phyloP scores from a whole-genome alignment of 1,140 invertebrate genomes.

The Drosophila murphyi region DNA sequence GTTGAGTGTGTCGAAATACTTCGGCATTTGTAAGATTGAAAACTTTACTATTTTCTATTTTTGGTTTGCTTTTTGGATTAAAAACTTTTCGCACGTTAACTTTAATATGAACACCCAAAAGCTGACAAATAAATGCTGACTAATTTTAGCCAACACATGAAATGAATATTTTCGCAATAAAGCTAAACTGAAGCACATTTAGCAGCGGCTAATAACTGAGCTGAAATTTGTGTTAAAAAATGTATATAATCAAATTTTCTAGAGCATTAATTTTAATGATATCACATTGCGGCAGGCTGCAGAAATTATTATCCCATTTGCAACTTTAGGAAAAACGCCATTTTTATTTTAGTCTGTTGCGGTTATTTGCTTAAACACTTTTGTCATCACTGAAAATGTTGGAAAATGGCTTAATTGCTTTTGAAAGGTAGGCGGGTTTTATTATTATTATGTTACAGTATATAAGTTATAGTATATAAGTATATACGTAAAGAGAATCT shows the following conservation, averaged over 20 bases:
- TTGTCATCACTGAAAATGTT: background rate
- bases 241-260: conserved; percentile 72
- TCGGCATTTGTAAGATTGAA: conserved; percentile 75
- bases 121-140: conserved; percentile 28
- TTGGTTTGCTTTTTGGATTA: conserved; percentile 75
- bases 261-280: conserved; percentile 73
- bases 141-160: conserved; percentile 41
- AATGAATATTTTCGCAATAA: conserved; percentile 13
- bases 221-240: conserved; percentile 63
- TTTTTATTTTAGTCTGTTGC: background rate
- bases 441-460: too few species aligned
- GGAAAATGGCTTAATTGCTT: conserved; percentile 9
- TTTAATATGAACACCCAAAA: conserved; percentile 30
- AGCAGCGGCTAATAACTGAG: conserved; percentile 40
- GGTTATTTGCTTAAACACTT: background rate
- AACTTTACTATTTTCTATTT: conserved; percentile 74
- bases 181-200: conserved; percentile 42
- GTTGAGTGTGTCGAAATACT: conserved; percentile 72
- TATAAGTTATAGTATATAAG: too few species aligned
- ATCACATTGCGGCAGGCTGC: conserved; percentile 26
- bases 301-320: conserved; percentile 25
- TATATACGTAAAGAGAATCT: too few species aligned
- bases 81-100: conserved; percentile 64
- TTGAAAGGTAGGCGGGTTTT: background rate
- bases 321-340: background rate